These are phyloP conservation scores for Chaetops frenatus DNA, from an alignment of 2,113 vertebrate genomes.

Conservation along the genomic window DNA sequence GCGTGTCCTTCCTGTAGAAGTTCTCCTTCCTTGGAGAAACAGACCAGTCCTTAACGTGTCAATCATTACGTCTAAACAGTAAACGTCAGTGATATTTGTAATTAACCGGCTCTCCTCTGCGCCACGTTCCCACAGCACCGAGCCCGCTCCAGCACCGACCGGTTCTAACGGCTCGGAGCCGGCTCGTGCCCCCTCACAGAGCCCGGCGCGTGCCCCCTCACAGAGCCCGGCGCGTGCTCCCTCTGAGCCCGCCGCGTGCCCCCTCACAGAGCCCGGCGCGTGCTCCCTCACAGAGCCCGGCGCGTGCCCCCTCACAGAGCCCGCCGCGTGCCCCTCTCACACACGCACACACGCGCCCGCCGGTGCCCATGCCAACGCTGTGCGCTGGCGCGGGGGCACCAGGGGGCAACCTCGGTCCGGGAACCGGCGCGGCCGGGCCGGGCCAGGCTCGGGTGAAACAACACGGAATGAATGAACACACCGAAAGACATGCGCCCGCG, in stretches of 20 bases:
- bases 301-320: background rate
- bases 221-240: background rate
- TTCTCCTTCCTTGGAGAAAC: background rate
- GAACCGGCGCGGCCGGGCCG: background rate
- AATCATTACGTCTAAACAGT: background rate
- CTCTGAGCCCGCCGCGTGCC: background rate
- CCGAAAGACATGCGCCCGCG: too few species aligned
- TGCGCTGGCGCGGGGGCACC: background rate
- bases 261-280: background rate
- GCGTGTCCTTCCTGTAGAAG: background rate
- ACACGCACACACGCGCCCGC: background rate
- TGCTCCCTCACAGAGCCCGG: background rate
- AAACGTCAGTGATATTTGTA: background rate
- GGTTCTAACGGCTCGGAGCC: too few species aligned
- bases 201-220: background rate
- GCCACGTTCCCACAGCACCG: background rate
- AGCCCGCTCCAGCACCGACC: too few species aligned
- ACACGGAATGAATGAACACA: accelerated
- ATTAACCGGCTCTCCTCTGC: too few species aligned
- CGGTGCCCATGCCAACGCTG: background rate
- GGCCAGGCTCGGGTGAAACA: background rate
- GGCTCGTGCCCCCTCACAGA: background rate
- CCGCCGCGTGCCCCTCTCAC: background rate
- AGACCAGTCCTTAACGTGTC: background rate
- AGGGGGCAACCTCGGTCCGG: background rate